Percentiles rank a stretch among this genome's conserved stretches.
Evolutionary conservation across 2,113 vertebrate genomes (phyloP).

Genomic region (Gobius niger): DNA sequence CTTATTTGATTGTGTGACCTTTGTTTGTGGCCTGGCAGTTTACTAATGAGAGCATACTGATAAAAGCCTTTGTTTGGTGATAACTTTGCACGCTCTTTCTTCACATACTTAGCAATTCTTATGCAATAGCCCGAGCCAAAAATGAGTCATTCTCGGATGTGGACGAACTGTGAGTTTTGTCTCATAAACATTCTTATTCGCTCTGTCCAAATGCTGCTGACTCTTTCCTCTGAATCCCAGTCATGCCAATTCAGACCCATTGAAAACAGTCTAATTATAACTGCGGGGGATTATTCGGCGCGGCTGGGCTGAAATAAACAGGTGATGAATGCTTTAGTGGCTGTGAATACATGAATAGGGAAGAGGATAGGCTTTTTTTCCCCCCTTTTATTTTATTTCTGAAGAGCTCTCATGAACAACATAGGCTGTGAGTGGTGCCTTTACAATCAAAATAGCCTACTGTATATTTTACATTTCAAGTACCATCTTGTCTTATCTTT

Average conservation of each 20-base stretch:
- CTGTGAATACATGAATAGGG: slow-evolving; percentile 44
- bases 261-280: slow-evolving; percentile 26
- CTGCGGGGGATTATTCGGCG: slow-evolving; percentile 27
- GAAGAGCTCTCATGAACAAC: neutral
- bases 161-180: neutral
- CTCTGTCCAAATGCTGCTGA: neutral
- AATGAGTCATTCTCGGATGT: neutral
- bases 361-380: slow-evolving; percentile 7
- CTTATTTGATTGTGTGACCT: too few relatives aligned
- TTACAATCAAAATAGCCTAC: neutral
- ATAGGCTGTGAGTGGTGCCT: slow-evolving; percentile 1
- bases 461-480: neutral
- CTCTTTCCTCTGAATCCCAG: slow-evolving; percentile 18
- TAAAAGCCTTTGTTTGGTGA: too few relatives aligned
- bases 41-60: too few relatives aligned
- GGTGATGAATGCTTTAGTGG: slow-evolving; percentile 38
- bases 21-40: too few relatives aligned
- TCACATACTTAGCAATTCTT: neutral
- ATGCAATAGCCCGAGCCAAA: neutral
- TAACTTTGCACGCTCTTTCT: too few relatives aligned
- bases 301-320: slow-evolving; percentile 24
- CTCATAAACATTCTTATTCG: neutral
- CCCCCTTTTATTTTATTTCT: neutral
- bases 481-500: too few relatives aligned
- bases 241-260: slow-evolving; percentile 12